Conservation (phyloP, 1,140 invertebrate species). For the Drosophila tsacasi region DNA sequence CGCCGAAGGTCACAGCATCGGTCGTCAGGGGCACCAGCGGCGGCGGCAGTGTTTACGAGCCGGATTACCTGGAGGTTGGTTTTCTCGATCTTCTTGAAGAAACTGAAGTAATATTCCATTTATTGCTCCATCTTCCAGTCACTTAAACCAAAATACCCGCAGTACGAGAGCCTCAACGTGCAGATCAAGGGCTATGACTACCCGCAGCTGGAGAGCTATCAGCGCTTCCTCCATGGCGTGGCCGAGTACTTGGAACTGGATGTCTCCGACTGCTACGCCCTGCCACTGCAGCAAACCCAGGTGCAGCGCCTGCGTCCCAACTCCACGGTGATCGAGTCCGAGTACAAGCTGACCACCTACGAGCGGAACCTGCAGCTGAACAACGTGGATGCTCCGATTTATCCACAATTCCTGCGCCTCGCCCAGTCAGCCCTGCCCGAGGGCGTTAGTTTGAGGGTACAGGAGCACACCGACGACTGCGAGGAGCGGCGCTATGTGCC, state of each 20-base stretch:
- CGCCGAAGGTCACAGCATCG: constrained; percentile 19
- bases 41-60: constrained; percentile 86
- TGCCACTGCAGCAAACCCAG: constrained; percentile 89
- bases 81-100: background rate
- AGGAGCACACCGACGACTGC: constrained; percentile 87
- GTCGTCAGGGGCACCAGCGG: constrained; percentile 35
- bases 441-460: constrained; percentile 90
- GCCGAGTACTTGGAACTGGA: constrained; percentile 91
- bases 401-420: constrained; percentile 89
- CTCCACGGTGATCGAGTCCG: constrained; percentile 88
- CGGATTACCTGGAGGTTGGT: constrained; percentile 87
- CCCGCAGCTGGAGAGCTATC: constrained; percentile 92
- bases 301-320: constrained; percentile 90
- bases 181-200: constrained; percentile 94
- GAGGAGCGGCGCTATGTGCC: constrained; percentile 91
- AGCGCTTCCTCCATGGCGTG: constrained; percentile 90
- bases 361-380: constrained; percentile 91
- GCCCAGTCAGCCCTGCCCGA: constrained; percentile 90
- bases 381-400: constrained; percentile 87
- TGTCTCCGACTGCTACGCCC: constrained; percentile 91
- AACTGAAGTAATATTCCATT: background rate
- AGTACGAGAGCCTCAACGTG: constrained; percentile 91
- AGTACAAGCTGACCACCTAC: constrained; percentile 91
- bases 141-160: constrained; percentile 89
- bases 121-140: constrained; percentile 85